A percentile compares a stretch with the other conserved stretches of the same genome.
Evolutionary conservation across 2,888 invertebrate species (phyloP).

Genomic region (Andrena praecox): DNA sequence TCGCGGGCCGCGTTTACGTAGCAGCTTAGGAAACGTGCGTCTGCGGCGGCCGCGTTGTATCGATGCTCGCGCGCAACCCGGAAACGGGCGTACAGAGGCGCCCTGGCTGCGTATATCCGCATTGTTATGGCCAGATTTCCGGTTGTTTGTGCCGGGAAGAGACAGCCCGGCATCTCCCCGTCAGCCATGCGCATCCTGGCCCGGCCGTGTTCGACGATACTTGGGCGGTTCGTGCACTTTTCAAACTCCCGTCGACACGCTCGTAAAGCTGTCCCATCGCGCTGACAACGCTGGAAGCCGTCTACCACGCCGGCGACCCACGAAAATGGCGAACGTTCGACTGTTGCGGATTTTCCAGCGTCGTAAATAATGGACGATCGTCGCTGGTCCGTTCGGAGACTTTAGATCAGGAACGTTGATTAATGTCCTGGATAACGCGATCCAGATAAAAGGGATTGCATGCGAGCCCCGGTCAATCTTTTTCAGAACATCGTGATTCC

Average conservation of each 20-base stretch:
- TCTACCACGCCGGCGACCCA: neutral
- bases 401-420: slow-evolving; percentile 25
- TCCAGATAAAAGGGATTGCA: neutral
- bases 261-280: slow-evolving; percentile 51
- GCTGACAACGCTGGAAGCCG: slow-evolving; percentile 25
- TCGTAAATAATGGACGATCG: slow-evolving; percentile 45
- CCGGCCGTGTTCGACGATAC: slow-evolving; percentile 22
- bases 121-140: slow-evolving; percentile 70
- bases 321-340: slow-evolving; percentile 24
- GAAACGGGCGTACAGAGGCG: slow-evolving; percentile 19
- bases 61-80: slow-evolving; percentile 21
- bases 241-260: slow-evolving; percentile 31
- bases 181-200: slow-evolving; percentile 25
- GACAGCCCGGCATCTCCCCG: slow-evolving; percentile 48
- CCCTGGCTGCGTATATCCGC: slow-evolving; percentile 63
- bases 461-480: no score
- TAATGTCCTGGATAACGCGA: neutral
- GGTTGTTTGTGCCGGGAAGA: slow-evolving; percentile 69
- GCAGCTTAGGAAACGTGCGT: slow-evolving; percentile 56
- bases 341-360: slow-evolving; percentile 24
- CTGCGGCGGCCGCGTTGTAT: slow-evolving; percentile 8
- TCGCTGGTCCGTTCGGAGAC: slow-evolving; percentile 43
- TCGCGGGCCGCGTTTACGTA: slow-evolving; percentile 59
- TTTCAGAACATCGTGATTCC: no score
- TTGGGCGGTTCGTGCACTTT: slow-evolving; percentile 25